A percentile compares a stretch with the other conserved stretches of the same genome.
phyloP scores from a whole-genome alignment of 23 tunicate species.

The Pegea sp. region DNA sequence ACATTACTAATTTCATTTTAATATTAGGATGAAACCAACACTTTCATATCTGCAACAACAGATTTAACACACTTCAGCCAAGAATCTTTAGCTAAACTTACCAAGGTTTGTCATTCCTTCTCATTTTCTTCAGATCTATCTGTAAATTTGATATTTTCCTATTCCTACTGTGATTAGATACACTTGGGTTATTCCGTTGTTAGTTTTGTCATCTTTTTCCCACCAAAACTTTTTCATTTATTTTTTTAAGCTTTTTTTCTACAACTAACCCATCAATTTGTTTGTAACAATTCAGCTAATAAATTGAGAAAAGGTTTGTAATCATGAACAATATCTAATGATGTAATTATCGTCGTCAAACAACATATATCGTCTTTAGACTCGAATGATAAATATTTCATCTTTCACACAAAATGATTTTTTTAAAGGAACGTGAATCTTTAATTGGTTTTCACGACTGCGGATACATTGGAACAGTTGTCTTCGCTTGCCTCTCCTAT shows the following conservation, averaged over 20 bases:
- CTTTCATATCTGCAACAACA: slow-evolving; percentile 87
- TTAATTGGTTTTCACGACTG: slow-evolving; percentile 70
- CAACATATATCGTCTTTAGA: too few species aligned
- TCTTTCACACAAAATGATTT: background rate
- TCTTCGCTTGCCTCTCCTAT: slow-evolving; percentile 61
- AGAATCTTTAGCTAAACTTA: slow-evolving; percentile 73
- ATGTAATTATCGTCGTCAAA: too few species aligned
- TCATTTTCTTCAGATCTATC: too few species aligned
- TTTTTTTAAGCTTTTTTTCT: background rate
- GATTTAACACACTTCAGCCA: slow-evolving; percentile 77
- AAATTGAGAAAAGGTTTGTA: background rate
- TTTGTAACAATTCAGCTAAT: too few species aligned
- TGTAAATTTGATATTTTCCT: too few species aligned
- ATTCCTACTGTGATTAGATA: too few species aligned
- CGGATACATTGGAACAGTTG: slow-evolving; percentile 51
- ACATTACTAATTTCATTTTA: too few species aligned
- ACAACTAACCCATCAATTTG: too few species aligned
- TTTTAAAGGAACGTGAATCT: slow-evolving; percentile 13
- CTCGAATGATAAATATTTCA: background rate
- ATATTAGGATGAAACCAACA: slow-evolving; percentile 94
- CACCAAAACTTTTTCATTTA: background rate
- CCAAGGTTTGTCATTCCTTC: slow-evolving; percentile 63
- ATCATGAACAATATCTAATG: background rate
- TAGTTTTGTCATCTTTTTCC: too few species aligned
- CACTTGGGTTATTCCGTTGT: too few species aligned